Evolutionary conservation across 2,888 invertebrate genomes (phyloP), one percentile per base, ranked within the genome.

Genomic region (Amphipoea oculea): DNA sequence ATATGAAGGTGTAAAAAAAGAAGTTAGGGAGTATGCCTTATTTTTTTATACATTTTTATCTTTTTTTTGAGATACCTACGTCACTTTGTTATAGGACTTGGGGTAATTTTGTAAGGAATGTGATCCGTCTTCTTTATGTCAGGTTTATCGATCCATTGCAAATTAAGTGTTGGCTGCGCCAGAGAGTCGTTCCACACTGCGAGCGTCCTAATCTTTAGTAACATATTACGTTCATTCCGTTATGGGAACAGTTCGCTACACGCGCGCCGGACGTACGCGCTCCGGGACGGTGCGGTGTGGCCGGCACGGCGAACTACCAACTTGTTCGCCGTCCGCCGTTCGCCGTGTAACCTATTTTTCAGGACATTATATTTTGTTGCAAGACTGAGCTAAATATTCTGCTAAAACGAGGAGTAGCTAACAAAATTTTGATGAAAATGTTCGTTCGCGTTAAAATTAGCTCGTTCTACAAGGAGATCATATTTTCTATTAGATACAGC

Each of bases 141-240:
- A 83, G 73, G 67, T 71, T 75, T 76, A 88, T 86, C 76, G 86
- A 86, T 79, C 67, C 69, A 48, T 63, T 69, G 86, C 66, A 83
- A 83, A 77, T 71, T 68, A 78, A 76, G 76, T 84, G 63, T 72
- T 81, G 84, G 63, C 77, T 69, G 36, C 45, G 51, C 29, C 40
- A 63, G 17, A 66, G 60, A 75, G 78, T 73, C 75, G 76, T 77
- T 74, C 76, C 42, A 57, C 60, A 29, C 66, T 36, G 65, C 6
- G 48, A 69, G 12, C 54, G 70, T 14, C 36, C n/a, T 68, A 71
- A 69, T 72, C 48, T 80, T 70, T 69, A 57, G n/a, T 66, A 63
- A 60, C 42, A 66, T 36, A 60, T 57, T 54, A n/a, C 20, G 40
- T 60, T 74, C 4, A 63, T 40, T 54, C 48, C 65, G 36, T 20